phyloP scores from a whole-genome alignment of 1,140 invertebrate species.

The Drosophila pandora region DNA sequence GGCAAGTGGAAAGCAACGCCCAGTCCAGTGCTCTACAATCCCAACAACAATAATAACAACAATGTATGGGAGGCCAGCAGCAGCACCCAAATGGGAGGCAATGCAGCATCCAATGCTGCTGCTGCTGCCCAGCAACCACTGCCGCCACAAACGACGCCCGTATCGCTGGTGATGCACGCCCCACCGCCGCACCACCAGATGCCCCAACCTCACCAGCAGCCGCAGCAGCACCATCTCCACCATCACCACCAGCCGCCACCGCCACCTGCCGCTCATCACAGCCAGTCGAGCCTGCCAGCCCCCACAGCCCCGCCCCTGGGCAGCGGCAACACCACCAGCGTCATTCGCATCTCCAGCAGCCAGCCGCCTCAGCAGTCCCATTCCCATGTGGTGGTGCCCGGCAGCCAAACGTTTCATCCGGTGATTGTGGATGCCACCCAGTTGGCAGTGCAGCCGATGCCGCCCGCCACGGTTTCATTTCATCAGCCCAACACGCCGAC shows the following conservation, averaged over 20 bases:
- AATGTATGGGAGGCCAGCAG: slow-evolving; percentile 66
- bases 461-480: slow-evolving; percentile 69
- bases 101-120: slow-evolving; percentile 57
- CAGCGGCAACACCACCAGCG: slow-evolving; percentile 89
- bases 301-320: slow-evolving; percentile 73
- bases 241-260: slow-evolving; percentile 49
- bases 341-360: slow-evolving; percentile 91
- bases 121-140: slow-evolving; percentile 22
- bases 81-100: slow-evolving; percentile 66
- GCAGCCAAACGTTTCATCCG: slow-evolving; percentile 86
- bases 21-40: slow-evolving; percentile 79
- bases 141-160: slow-evolving; percentile 79
- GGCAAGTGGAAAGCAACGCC: slow-evolving; percentile 80
- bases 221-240: slow-evolving; percentile 29
- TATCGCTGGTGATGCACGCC: slow-evolving; percentile 83
- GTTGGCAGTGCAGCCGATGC: slow-evolving; percentile 83
- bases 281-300: slow-evolving; percentile 49
- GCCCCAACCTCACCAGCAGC: slow-evolving; percentile 77
- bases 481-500: slow-evolving; percentile 70
- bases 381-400: slow-evolving; percentile 61
- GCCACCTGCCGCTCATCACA: slow-evolving; percentile 69
- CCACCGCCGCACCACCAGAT: slow-evolving; percentile 85
- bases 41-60: slow-evolving; percentile 59
- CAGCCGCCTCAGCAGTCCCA: slow-evolving; percentile 67
- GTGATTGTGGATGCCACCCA: slow-evolving; percentile 89